Base-by-base conservation (phyloP, 35 echinoderm and acorn worm species). In the Hemicentrotus pulcherrimus region DNA sequence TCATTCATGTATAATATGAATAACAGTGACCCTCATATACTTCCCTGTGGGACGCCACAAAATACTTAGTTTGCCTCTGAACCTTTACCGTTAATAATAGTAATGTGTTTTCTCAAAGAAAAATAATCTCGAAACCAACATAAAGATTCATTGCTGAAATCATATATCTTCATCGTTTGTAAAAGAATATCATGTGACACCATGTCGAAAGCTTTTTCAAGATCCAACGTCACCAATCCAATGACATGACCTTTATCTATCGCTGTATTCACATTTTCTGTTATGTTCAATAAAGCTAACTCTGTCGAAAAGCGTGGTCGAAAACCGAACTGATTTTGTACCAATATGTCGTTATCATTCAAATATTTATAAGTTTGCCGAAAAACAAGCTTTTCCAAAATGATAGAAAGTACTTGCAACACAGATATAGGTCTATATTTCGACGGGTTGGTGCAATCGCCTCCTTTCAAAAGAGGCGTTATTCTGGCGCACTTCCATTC, bases 371-470 rank as follows among this genome's bases (percentile, higher is more conserved):
- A 86, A 15, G 31, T 32, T 32, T 86, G 85, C n/a, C n/a, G n/a
- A n/a, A 86, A 86, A 86, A 86, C 19, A 22, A 86, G 4, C 31
- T 86, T 94, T 92, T 96, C 96, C 31, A 96, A 48, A 78, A 96
- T 48, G 31, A 94, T 96, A 28, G 87, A 94, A 33, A 94, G 35
- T 30, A 96, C 71, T n/a, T 94, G 96, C 22, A 96, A 24, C 4
- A 94, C 96, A 61, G 96, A 96, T 65, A 96, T 96, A 78, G 96
- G 96, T 48, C 94, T 94, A 30, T 94, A 96, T 28, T 96, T 96
- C 2, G 35, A 55, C 15, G 94, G 46, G 30, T 94, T 47, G 52
- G 46, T 60, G n/a, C 28, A 35, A 60, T 92, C 94, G 61, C 96
- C 92, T 32, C 88, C 87, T 86, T 96, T 96, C 18, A 96, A 94